Base-by-base conservation (phyloP, 2,888 invertebrate genomes). In the Branchinecta sandiegonensis region DNA sequence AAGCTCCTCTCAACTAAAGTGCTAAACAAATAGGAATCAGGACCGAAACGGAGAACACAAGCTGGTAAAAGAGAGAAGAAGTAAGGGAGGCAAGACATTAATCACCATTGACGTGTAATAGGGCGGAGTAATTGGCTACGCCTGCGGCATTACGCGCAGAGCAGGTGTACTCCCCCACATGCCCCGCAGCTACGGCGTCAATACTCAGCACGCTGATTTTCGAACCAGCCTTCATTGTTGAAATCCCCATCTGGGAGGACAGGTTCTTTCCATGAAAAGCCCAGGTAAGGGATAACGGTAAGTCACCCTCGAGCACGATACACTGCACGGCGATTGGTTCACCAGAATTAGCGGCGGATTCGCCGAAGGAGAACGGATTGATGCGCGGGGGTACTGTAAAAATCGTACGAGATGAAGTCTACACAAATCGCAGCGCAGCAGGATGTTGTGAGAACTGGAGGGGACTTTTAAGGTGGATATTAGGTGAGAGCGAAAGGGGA, bases 201-300 rank as follows among this genome's bases (percentile, higher is more conserved):
- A 75, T 72, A 65, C 71, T 74, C 68, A 78, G 71, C 46, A 74
- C 69, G 50, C 70, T 72, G 46, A 72, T 72, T 63, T 73, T 70
- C 37, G 70, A 66, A 17, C 73, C 74, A 46, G 73, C 69, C 67
- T 72, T 70, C 65, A 72, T 70, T 14, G 73, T 73, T 50, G 66
- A 69, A 47, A 74, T 71, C 47, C 73, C 74, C 69, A 69, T 69
- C 50, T 69, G 69, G 37, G 73, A 75, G 48, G 77, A 77, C 5
- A 69, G 37, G 64, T 67, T 65, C 12, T 75, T 71, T 14, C 77
- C 78, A 72, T 79, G 78, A 71, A 78, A 78, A 48, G 75, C 74
- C 79, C 79, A 79, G 48, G 74, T 73, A 56, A 79, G 76, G 65
- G 73, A 74, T 67, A 79, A 75, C 47, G 79, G 79, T 64, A 77